phyloP scores from a whole-genome alignment of 2,888 invertebrate genomes.

The Pasiphila rectangulata region DNA sequence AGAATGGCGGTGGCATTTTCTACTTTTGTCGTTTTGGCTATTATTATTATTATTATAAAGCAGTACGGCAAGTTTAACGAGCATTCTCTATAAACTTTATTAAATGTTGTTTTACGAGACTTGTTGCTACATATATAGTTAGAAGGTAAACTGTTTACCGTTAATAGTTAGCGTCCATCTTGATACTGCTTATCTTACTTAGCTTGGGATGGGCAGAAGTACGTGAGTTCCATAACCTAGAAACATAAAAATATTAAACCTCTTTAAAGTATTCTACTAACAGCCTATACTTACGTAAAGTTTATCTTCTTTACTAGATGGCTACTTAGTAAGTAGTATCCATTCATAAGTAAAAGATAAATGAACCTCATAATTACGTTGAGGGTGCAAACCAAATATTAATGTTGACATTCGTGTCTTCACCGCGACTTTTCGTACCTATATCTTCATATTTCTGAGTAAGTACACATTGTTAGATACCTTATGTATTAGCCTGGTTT shows the following conservation, averaged over 20 bases:
- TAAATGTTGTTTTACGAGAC: constrained; percentile 18
- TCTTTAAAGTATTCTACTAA: background rate
- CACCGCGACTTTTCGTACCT: constrained; percentile 11
- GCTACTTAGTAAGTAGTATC: constrained; percentile 1
- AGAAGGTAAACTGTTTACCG: constrained; percentile 2
- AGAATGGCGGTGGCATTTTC: too few relatives aligned
- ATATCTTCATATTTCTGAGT: constrained; percentile 1
- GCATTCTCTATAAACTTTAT: constrained; percentile 18
- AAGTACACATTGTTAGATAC: constrained; percentile 1
- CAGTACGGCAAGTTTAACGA: constrained; percentile 8
- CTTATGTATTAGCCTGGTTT: constrained; percentile 2
- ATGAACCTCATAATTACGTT: constrained; percentile 15
- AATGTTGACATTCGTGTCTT: constrained; percentile 8
- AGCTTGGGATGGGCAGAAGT: too few relatives aligned
- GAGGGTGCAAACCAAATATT: constrained; percentile 15
- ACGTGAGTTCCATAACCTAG: too few relatives aligned
- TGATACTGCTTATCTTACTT: too few relatives aligned
- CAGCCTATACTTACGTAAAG: too few relatives aligned
- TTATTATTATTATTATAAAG: constrained; percentile 22
- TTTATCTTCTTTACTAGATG: background rate
- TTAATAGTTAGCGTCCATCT: too few relatives aligned
- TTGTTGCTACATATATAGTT: constrained; percentile 10
- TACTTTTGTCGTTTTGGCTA: too few relatives aligned
- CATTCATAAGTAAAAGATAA: constrained; percentile 12
- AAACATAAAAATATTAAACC: background rate